Percentiles rank a stretch among this genome's conserved stretches.
These are phyloP conservation scores for Calephelis nemesis DNA, from an alignment of 1,140 invertebrate species.

Conservation along the genomic window DNA sequence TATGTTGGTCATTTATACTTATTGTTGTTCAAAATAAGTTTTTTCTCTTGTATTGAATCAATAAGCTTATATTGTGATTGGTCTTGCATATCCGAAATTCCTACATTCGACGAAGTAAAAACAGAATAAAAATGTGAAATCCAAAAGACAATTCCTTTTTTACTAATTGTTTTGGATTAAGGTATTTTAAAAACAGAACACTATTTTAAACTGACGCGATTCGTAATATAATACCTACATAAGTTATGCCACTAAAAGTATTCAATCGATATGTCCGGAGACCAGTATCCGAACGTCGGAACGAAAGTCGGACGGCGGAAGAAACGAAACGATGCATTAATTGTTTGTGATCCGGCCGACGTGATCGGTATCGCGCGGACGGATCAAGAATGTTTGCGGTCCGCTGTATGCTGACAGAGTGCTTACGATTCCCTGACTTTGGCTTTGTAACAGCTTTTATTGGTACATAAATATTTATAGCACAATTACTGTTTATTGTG, in stretches of 20 bases:
- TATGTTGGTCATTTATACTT: no score
- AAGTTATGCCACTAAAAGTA: background rate
- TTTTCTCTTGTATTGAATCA: no score
- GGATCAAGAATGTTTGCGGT: slow-evolving; percentile 28
- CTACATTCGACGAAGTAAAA: no score
- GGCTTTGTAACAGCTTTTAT: background rate
- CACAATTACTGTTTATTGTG: no score
- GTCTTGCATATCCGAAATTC: no score
- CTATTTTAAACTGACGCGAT: background rate
- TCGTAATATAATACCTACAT: background rate
- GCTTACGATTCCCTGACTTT: slow-evolving; percentile 15
- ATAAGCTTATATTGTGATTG: no score
- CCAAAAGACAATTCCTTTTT: no score
- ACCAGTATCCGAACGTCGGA: slow-evolving; percentile 1
- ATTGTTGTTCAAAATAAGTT: no score
- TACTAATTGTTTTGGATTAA: no score
- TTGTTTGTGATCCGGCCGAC: slow-evolving; percentile 32
- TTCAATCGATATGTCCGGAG: background rate
- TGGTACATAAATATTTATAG: no score
- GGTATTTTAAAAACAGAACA: no score
- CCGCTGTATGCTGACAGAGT: slow-evolving; percentile 19
- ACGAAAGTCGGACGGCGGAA: slow-evolving; percentile 22
- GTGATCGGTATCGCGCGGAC: slow-evolving; percentile 23
- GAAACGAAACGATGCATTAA: slow-evolving; percentile 34
- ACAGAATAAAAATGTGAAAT: no score